Conservation (phyloP, 1,140 invertebrate genomes). For the Apis cerana region DNA sequence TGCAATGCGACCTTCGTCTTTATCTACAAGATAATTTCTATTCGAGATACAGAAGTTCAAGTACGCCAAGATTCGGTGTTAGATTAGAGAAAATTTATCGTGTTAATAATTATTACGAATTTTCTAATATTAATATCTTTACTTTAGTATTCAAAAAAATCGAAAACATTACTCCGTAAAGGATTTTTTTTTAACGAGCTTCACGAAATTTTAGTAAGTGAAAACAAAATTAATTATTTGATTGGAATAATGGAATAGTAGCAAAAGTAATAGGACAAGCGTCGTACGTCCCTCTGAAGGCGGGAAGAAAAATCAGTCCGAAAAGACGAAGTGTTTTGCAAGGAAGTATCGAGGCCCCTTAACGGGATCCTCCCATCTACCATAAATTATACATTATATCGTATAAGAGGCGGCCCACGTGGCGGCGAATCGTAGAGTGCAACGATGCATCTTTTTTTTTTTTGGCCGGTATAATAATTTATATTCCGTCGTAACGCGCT, state of each 20-base stretch:
- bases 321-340: slow-evolving; percentile 60
- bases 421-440: slow-evolving; percentile 66
- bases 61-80: not conserved
- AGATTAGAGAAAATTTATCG: not conserved
- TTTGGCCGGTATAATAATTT: slow-evolving; percentile 54
- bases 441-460: slow-evolving; percentile 53
- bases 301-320: slow-evolving; percentile 67
- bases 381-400: slow-evolving; percentile 73
- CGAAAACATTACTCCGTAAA: too few relatives aligned
- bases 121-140: too few relatives aligned
- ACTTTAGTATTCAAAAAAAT: too few relatives aligned
- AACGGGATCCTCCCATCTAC: slow-evolving; percentile 68
- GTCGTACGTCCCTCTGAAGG: not conserved
- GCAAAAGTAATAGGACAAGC: slow-evolving; percentile 14
- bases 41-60: not conserved
- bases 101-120: too few relatives aligned
- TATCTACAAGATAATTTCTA: not conserved
- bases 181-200: too few relatives aligned
- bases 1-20: not conserved
- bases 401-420: slow-evolving; percentile 62
- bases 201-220: not conserved
- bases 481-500: slow-evolving; percentile 47
- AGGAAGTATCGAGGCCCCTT: slow-evolving; percentile 66
- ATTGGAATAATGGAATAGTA: slow-evolving; percentile 28
- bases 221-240: not conserved